Percentiles rank a stretch among this genome's conserved stretches.
These are phyloP conservation scores for Bufo gargarizans DNA, from an alignment of 2,113 vertebrate genomes.

Conservation along the genomic window DNA sequence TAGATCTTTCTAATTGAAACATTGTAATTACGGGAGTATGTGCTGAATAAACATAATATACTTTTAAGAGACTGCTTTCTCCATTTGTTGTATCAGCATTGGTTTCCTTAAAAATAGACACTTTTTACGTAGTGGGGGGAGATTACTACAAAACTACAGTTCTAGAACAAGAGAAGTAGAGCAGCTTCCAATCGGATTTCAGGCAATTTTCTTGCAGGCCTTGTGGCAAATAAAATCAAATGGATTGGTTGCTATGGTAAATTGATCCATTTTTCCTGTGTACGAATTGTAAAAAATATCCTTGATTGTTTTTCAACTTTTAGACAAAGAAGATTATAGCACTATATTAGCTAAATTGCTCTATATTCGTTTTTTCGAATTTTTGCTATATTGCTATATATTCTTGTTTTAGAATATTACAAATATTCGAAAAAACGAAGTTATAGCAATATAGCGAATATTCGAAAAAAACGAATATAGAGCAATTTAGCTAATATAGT, in stretches of 20 bases:
- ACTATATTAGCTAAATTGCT: too few relatives aligned
- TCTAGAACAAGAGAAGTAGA: neutral
- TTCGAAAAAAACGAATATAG: too few relatives aligned
- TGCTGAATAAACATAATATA: slow-evolving; percentile 1
- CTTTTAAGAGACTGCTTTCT: neutral
- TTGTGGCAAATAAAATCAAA: neutral
- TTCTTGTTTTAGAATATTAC: too few relatives aligned
- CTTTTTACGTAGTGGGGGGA: neutral
- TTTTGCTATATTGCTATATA: too few relatives aligned
- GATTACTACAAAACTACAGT: neutral
- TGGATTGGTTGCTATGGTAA: neutral
- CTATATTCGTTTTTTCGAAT: too few relatives aligned
- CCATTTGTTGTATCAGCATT: neutral
- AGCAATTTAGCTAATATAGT: too few relatives aligned
- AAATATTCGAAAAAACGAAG: too few relatives aligned
- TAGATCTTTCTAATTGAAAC: slow-evolving; percentile 14
- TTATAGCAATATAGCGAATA: too few relatives aligned
- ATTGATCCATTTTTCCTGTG: neutral
- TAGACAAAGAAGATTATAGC: too few relatives aligned
- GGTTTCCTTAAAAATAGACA: neutral
- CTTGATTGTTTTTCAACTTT: too few relatives aligned
- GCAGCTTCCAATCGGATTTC: neutral
- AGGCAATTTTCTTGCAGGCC: neutral
- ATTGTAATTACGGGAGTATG: neutral
- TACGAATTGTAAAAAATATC: too few relatives aligned